Percentiles rank a stretch among this genome's conserved stretches.
Conservation (phyloP, 2,888 invertebrate genomes). For the Aphidius colemani region DNA sequence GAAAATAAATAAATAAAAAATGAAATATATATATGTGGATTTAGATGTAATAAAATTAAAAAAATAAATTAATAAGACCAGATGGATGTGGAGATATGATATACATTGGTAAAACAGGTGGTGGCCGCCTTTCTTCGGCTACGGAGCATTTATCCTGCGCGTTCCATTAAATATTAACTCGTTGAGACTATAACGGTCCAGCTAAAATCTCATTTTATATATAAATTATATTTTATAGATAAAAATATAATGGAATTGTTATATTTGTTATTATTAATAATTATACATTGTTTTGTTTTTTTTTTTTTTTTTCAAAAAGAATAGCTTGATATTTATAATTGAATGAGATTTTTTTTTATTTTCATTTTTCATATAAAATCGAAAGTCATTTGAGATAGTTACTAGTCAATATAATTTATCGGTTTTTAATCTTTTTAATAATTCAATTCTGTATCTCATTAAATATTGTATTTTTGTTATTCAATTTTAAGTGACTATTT, state of each 20-base stretch:
- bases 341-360: background rate
- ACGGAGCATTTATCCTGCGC: constrained; percentile 38
- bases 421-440: too few relatives aligned
- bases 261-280: background rate
- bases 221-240: too few relatives aligned
- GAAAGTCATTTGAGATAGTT: constrained; percentile 23
- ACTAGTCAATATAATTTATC: constrained; percentile 15
- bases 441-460: too few relatives aligned
- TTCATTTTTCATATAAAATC: constrained; percentile 9
- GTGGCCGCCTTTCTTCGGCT: constrained; percentile 40
- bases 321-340: too few relatives aligned
- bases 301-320: too few relatives aligned
- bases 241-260: too few relatives aligned
- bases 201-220: constrained; percentile 36
- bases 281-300: constrained; percentile 24
- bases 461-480: too few relatives aligned
- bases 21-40: constrained; percentile 10
- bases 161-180: constrained; percentile 32
- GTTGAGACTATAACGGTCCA: constrained; percentile 34
- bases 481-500: too few relatives aligned
- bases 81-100: background rate
- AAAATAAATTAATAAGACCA: background rate
- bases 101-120: constrained; percentile 27
- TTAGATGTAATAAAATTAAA: background rate
- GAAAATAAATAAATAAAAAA: constrained; percentile 5